These are phyloP conservation scores for Brachyhypopomus occidentalis DNA, from an alignment of 2,113 vertebrate species.

Conservation along the genomic window DNA sequence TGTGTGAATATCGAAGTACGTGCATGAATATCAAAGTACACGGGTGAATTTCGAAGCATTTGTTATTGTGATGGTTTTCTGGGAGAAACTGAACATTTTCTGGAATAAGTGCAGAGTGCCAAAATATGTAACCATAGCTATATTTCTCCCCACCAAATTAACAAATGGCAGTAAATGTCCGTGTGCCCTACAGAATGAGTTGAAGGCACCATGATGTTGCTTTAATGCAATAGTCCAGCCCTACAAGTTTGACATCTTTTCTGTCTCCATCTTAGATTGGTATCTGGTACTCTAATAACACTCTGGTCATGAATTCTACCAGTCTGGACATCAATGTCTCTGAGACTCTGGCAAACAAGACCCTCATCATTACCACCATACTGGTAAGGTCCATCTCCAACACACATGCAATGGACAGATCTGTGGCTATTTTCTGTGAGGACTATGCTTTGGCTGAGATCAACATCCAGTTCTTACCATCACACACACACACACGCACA, in stretches of 20 bases:
- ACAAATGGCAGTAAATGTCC: too few relatives aligned
- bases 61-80: too few relatives aligned
- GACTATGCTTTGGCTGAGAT: neutral
- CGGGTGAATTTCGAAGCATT: too few relatives aligned
- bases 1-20: too few relatives aligned
- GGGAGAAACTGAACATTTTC: too few relatives aligned
- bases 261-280: conserved; percentile 76
- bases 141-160: neutral
- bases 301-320: conserved; percentile 86
- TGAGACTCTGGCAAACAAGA: conserved; percentile 86
- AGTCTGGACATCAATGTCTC: conserved; percentile 85
- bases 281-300: conserved; percentile 88
- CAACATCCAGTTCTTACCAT: neutral
- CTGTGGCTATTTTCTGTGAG: neutral
- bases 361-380: conserved; percentile 87
- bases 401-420: neutral
- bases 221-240: too few relatives aligned
- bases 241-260: neutral
- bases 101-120: neutral
- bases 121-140: neutral
- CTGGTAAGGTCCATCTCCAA: conserved; percentile 74
- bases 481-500: too few relatives aligned
- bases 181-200: too few relatives aligned
- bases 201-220: too few relatives aligned
- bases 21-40: too few relatives aligned